phyloP scores from a whole-genome alignment of 2,888 invertebrate species.

The Philaethria dido region DNA sequence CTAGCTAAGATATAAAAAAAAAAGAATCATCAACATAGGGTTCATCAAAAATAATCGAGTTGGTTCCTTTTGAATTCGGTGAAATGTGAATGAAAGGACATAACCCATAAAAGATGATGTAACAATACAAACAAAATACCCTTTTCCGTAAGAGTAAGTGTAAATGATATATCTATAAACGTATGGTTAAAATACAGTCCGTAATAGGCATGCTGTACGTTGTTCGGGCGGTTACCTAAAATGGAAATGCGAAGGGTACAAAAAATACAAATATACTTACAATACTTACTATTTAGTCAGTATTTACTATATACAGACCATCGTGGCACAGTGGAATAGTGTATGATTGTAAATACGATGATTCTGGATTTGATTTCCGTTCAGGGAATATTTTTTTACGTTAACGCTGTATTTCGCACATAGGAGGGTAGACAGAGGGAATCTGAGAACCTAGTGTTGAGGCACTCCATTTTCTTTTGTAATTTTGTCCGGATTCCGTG shows the following conservation, averaged over 20 bases:
- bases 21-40: too few species aligned
- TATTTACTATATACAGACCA: neutral
- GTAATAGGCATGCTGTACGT: conserved; percentile 4
- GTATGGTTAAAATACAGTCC: neutral
- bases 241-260: conserved; percentile 19
- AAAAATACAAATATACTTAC: conserved; percentile 11
- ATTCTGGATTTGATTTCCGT: neutral
- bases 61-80: too few species aligned
- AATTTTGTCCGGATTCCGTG: too few species aligned
- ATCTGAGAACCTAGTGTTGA: too few species aligned
- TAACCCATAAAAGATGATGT: neutral
- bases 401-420: too few species aligned
- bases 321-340: too few species aligned
- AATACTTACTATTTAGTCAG: conserved; percentile 11
- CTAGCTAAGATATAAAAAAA: too few species aligned
- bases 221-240: conserved; percentile 1
- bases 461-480: too few species aligned
- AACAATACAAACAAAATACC: neutral
- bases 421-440: too few species aligned
- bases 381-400: too few species aligned
- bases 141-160: neutral
- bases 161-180: conserved; percentile 1
- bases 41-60: too few species aligned
- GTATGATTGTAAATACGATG: neutral
- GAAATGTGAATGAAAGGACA: neutral